Conservation (phyloP, 2,113 vertebrate genomes). For the Alexandromys fortis region DNA sequence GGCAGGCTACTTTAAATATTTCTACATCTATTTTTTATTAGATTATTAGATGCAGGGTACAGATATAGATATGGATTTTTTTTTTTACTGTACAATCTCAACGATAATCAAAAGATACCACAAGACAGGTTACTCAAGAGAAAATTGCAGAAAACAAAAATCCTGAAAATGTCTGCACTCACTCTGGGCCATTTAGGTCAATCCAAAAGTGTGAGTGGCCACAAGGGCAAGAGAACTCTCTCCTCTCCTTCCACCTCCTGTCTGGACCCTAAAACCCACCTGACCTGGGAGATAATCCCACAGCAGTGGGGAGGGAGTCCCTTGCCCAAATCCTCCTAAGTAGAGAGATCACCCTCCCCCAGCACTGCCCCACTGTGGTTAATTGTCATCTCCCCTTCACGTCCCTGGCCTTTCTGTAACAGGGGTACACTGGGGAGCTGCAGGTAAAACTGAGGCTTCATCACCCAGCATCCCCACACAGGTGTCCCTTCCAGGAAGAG, state of each 20-base stretch:
- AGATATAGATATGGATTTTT: not conserved
- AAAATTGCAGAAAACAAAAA: constrained; percentile 6
- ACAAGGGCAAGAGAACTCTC: not conserved
- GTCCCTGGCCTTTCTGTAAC: not conserved
- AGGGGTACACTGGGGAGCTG: not conserved
- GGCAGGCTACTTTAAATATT: not conserved
- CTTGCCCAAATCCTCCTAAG: too few relatives aligned
- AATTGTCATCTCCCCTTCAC: too few relatives aligned
- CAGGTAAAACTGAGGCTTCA: not conserved
- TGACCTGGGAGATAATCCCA: not conserved
- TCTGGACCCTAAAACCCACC: not conserved
- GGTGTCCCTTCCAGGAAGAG: not conserved
- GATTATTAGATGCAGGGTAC: not conserved
- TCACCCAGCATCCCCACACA: not conserved
- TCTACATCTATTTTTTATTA: not conserved
- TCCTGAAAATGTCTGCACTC: not conserved
- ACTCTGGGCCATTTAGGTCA: not conserved
- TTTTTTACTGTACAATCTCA: not conserved
- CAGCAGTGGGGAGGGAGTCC: not conserved
- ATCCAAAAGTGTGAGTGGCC: not conserved
- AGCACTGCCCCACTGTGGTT: not conserved
- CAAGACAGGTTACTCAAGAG: not conserved
- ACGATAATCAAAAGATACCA: not conserved
- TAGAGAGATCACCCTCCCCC: too few relatives aligned
- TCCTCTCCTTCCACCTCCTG: not conserved